Evolutionary conservation across 1,140 invertebrate genomes (phyloP).

Genomic region (Cryptotermes secundus): DNA sequence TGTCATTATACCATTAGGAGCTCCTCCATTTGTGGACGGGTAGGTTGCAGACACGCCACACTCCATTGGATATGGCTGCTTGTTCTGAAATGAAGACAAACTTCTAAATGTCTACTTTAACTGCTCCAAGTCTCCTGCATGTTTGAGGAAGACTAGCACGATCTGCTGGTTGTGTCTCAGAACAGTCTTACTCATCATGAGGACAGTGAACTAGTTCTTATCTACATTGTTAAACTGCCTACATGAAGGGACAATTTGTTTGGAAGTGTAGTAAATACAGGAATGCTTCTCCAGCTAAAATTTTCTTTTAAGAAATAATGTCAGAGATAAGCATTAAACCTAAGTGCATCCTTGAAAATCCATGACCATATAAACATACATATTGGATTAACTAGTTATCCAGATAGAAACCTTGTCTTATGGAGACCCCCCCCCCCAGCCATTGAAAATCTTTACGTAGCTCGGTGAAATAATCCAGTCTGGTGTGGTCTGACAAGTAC

Average conservation of each 20-base stretch:
- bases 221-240: background rate
- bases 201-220: background rate
- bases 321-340: background rate
- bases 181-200: background rate
- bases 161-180: background rate
- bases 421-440: no score
- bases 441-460: no score
- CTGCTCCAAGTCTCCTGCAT: background rate
- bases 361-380: background rate
- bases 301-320: background rate
- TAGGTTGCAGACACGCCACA: constrained; percentile 39
- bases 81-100: constrained; percentile 3
- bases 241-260: background rate
- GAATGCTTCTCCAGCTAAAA: background rate
- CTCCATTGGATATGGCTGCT: constrained; percentile 36
- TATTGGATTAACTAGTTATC: background rate
- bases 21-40: constrained; percentile 30
- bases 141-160: background rate
- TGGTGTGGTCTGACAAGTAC: no score
- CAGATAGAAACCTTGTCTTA: background rate
- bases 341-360: background rate
- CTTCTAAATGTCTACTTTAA: background rate
- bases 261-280: background rate
- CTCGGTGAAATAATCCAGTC: no score
- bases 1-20: constrained; percentile 32